phyloP scores from a whole-genome alignment of 2,797 vertebrate genomes.

The Amniataba percoides region DNA sequence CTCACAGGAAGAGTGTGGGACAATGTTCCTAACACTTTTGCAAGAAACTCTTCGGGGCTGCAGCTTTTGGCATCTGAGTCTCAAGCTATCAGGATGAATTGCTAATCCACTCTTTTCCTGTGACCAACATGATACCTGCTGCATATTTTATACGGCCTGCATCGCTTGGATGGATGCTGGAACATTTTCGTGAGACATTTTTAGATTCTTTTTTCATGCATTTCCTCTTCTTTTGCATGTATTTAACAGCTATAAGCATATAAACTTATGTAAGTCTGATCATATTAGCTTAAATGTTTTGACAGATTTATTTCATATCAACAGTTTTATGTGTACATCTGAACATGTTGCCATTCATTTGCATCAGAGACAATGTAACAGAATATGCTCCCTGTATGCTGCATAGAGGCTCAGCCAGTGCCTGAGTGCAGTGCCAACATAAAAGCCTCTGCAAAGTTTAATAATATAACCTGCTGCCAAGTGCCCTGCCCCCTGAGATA shows the following conservation, averaged over 20 bases:
- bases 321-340: not conserved
- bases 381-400: slow-evolving; percentile 7
- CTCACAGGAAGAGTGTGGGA: not conserved
- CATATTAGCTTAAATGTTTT: not conserved
- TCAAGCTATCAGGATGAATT: not conserved
- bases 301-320: not conserved
- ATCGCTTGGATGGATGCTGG: slow-evolving; percentile 2
- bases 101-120: not conserved
- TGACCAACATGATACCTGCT: slow-evolving; percentile 10
- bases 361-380: not conserved
- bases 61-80: not conserved
- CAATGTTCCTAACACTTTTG: not conserved
- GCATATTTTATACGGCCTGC: slow-evolving; percentile 21
- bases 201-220: not conserved
- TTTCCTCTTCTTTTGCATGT: not conserved
- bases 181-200: not conserved
- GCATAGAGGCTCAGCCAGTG: slow-evolving; percentile 10
- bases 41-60: not conserved
- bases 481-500: slow-evolving; percentile 48
- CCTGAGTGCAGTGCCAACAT: slow-evolving; percentile 25
- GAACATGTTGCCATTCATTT: not conserved
- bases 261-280: not conserved
- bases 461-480: slow-evolving; percentile 51
- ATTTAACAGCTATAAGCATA: not conserved
- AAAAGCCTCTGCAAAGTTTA: slow-evolving; percentile 37